phyloP scores from a whole-genome alignment of 37 sponge, comb jelly and placozoan genomes.

The Ephydatia muelleri region DNA sequence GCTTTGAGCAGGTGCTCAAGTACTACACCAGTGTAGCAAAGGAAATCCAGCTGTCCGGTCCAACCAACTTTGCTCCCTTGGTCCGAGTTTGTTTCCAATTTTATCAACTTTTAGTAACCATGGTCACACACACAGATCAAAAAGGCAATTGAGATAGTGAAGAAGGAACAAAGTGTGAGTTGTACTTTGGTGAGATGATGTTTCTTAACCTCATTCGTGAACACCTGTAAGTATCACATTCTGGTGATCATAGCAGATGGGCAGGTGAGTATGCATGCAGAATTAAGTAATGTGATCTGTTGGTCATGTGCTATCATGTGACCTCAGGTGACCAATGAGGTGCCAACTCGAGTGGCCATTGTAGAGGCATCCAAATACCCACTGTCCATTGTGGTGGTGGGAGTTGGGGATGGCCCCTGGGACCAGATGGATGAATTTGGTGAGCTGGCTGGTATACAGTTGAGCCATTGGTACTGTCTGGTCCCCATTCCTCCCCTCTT shows the following conservation, averaged over 20 bases:
- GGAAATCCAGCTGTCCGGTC: slow-evolving; percentile 17
- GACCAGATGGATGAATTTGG: slow-evolving; percentile 40
- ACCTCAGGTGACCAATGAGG: slow-evolving; percentile 22
- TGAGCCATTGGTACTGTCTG: too few species aligned
- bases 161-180: neutral
- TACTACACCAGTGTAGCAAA: slow-evolving; percentile 6
- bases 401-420: slow-evolving; percentile 45
- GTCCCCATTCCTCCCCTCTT: too few species aligned
- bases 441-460: too few species aligned
- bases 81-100: too few species aligned
- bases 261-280: neutral
- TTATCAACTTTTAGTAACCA: too few species aligned
- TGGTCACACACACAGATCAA: neutral
- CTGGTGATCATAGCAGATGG: slow-evolving; percentile 46
- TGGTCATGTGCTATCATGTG: too few species aligned
- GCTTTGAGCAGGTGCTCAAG: slow-evolving; percentile 8
- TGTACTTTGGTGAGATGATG: too few species aligned
- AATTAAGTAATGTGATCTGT: too few species aligned
- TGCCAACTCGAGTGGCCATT: slow-evolving; percentile 6
- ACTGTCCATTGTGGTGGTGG: slow-evolving; percentile 38
- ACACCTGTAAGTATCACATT: slow-evolving; percentile 16
- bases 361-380: slow-evolving; percentile 30
- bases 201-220: too few species aligned
- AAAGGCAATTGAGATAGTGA: slow-evolving; percentile 38
- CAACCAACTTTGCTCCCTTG: slow-evolving; percentile 36